Evolutionary conservation across 2,888 invertebrate genomes (phyloP), one percentile per base, ranked within the genome.

Genomic region (Dynastes hyllus): DNA sequence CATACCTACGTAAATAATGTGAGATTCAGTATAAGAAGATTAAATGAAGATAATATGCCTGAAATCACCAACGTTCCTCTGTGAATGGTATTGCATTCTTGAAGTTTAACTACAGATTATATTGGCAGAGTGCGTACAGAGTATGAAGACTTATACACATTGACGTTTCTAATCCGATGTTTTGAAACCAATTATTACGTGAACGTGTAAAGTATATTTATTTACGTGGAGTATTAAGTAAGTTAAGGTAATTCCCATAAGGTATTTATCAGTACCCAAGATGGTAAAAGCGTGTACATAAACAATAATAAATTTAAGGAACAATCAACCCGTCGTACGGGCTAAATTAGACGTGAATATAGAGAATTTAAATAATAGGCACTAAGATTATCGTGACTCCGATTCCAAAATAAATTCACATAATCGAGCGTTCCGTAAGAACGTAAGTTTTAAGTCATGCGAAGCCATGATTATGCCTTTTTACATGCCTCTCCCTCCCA

Each of bases 391-490:
- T 83, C 83, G 83, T 83, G 83, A 83, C 83, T 81, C 77, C 79
- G 77, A 80, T 75, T 78, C 78, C 79, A 78, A 82, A 81, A 81
- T 80, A 83, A 80, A 80, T 82, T 81, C 81, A 81, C 81, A 81
- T 81, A 55, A 73, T 61, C 73, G 58, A 37, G 61, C 16, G 61
- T 73, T 58, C 45, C 11, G 27, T 61, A 73, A 63, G 71, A 78
- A 71, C 78, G 79, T 78, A 77, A 79, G 79, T 80, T 81, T 80
- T 78, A 73, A 81, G 83, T 83, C 83, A 83, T 82, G 83, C 83
- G 80, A 83, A 81, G 80, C 79, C 81, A 83, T 83, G 83, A 83
- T 83, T 83, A 83, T 79, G 81, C 81, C 81, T 78, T 77, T 80
- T 81, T 83, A 80, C 80, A 80, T 80, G 80, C 80, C 80, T 80